phyloP scores from a whole-genome alignment of 2,113 vertebrate species.

The Hyla sarda region DNA sequence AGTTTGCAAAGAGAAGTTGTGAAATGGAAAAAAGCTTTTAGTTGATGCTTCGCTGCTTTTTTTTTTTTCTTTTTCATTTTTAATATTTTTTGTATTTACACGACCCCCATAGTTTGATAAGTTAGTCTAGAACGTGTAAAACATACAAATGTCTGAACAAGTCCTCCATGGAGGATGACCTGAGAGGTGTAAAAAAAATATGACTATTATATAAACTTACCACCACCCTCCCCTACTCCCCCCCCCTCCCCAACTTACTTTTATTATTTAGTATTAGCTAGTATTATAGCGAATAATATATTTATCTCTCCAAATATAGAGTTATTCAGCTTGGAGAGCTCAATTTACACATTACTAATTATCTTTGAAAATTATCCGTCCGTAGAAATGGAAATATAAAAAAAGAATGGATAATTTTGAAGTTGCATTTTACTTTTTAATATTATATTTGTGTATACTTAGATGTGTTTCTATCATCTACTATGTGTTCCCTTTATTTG shows the following conservation, averaged over 20 bases:
- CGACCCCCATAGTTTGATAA: not conserved
- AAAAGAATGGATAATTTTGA: not conserved
- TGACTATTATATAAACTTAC: conserved; percentile 15
- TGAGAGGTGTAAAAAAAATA: conserved; percentile 25
- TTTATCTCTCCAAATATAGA: not conserved
- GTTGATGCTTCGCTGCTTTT: not conserved
- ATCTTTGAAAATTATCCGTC: not conserved
- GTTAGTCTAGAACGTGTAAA: not conserved
- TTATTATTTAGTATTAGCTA: not conserved
- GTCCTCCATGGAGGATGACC: conserved; percentile 21
- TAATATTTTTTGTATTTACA: not conserved
- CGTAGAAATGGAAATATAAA: conserved; percentile 2
- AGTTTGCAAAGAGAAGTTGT: not conserved
- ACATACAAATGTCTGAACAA: not conserved
- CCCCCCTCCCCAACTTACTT: not conserved
- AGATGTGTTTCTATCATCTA: not conserved
- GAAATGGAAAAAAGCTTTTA: conserved; percentile 8
- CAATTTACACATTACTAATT: not conserved
- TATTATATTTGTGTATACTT: not conserved
- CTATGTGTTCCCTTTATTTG: not conserved
- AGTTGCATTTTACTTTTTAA: not conserved
- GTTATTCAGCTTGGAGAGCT: not conserved
- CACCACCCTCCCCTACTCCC: not conserved
- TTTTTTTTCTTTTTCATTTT: not conserved
- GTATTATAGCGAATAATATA: not conserved